Conservation (phyloP, 1,140 invertebrate genomes). For the Philopotamus ludificatus region DNA sequence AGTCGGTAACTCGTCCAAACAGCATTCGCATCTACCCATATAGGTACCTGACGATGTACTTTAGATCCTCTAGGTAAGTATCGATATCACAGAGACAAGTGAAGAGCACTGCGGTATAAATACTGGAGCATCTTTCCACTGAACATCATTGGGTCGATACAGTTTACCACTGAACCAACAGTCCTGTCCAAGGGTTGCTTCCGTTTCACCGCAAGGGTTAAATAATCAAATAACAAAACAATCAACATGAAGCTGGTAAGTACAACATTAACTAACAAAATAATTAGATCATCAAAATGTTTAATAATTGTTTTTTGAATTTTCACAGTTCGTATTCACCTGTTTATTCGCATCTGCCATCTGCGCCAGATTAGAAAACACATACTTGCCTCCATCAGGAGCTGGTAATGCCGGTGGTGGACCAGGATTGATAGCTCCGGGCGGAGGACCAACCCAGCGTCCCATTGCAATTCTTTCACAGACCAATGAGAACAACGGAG, state of each 20-base stretch:
- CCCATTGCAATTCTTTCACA: slow-evolving; percentile 57
- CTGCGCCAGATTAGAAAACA: slow-evolving; percentile 50
- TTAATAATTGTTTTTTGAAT: neutral
- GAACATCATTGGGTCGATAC: slow-evolving; percentile 37
- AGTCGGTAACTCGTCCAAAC: slow-evolving; percentile 28
- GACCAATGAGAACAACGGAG: slow-evolving; percentile 59
- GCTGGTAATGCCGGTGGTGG: slow-evolving; percentile 44
- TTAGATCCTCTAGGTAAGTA: slow-evolving; percentile 31
- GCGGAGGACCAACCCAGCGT: slow-evolving; percentile 37
- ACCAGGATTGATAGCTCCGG: slow-evolving; percentile 44
- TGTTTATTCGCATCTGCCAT: slow-evolving; percentile 43
- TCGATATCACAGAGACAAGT: slow-evolving; percentile 38
- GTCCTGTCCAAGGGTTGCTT: slow-evolving; percentile 20
- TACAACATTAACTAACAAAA: no score
- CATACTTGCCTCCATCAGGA: slow-evolving; percentile 49
- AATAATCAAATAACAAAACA: slow-evolving; percentile 9
- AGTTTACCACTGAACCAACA: slow-evolving; percentile 33
- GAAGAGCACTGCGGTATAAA: slow-evolving; percentile 41
- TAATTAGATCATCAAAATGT: neutral
- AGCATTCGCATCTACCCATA: slow-evolving; percentile 23
- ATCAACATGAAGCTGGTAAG: slow-evolving; percentile 39
- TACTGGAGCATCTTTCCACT: slow-evolving; percentile 41
- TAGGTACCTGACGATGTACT: slow-evolving; percentile 21
- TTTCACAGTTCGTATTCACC: slow-evolving; percentile 44
- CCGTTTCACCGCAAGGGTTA: neutral